phyloP scores from a whole-genome alignment of 1,140 invertebrate genomes.

The Steinernema khuongi region DNA sequence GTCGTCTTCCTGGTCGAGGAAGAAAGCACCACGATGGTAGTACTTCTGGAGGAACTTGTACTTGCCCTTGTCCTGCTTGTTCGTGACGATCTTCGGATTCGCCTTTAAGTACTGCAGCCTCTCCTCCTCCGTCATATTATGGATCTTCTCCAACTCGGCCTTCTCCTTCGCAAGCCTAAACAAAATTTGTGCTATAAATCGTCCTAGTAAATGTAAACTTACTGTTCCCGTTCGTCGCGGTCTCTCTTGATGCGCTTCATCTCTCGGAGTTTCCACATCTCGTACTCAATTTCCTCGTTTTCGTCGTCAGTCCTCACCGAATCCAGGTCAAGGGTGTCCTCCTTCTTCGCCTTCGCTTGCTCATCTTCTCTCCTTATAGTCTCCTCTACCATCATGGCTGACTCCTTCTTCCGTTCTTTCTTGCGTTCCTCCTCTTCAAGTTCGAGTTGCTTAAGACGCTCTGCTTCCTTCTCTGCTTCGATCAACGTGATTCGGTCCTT shows the following conservation, averaged over 20 bases:
- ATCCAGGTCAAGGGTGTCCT: conserved; percentile 64
- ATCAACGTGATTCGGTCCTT: conserved; percentile 85
- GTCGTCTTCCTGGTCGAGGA: conserved; percentile 86
- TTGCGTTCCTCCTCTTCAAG: conserved; percentile 70
- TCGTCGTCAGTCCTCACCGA: conserved; percentile 94
- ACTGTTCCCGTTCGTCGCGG: conserved; percentile 83
- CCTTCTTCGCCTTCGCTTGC: conserved; percentile 66
- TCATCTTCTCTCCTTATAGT: conserved; percentile 67
- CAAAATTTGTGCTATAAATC: conserved; percentile 33
- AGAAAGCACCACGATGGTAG: conserved; percentile 97
- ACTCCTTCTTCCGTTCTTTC: conserved; percentile 76
- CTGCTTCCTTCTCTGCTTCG: conserved; percentile 81
- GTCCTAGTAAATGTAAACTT: conserved; percentile 60
- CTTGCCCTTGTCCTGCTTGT: conserved; percentile 82
- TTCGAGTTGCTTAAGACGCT: conserved; percentile 77
- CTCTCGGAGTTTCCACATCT: conserved; percentile 93
- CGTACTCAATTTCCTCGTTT: conserved; percentile 87
- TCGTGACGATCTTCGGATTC: conserved; percentile 89
- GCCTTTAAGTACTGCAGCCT: conserved; percentile 75
- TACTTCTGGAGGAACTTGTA: conserved; percentile 99
- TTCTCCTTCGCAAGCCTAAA: conserved; percentile 69
- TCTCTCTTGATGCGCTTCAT: conserved; percentile 90
- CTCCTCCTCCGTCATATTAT: conserved; percentile 94
- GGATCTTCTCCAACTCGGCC: conserved; percentile 79
- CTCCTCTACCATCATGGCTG: conserved; percentile 82